Evolutionary conservation across 2,888 invertebrate species (phyloP).

Genomic region (Furcula furcula): DNA sequence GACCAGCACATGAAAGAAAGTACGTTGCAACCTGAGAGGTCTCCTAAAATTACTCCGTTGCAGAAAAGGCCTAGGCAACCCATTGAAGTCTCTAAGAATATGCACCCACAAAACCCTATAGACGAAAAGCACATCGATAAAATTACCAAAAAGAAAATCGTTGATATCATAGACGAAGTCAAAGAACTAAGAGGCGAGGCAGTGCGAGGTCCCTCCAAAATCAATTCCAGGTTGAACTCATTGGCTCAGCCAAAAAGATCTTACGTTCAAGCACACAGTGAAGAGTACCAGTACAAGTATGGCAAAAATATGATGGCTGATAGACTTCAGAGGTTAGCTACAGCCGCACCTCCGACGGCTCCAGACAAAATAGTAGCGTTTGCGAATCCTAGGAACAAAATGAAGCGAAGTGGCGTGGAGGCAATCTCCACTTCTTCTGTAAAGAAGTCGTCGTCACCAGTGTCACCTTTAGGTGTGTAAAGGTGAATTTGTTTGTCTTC

Average conservation of each 20-base stretch:
- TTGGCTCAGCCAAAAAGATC: slow-evolving; percentile 66
- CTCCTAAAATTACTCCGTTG: slow-evolving; percentile 10
- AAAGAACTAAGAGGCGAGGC: slow-evolving; percentile 73
- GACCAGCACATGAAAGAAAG: slow-evolving; percentile 39
- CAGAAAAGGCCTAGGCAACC: slow-evolving; percentile 22
- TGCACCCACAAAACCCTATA: slow-evolving; percentile 18
- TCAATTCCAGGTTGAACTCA: slow-evolving; percentile 52
- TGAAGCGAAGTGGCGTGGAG: slow-evolving; percentile 26
- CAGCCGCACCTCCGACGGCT: slow-evolving; percentile 13
- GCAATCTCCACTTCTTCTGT: slow-evolving; percentile 20
- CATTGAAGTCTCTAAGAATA: slow-evolving; percentile 23
- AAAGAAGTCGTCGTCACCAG: slow-evolving; percentile 31
- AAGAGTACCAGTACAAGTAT: slow-evolving; percentile 51
- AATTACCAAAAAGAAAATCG: slow-evolving; percentile 43
- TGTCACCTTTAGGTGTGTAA: slow-evolving; percentile 67
- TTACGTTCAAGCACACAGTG: slow-evolving; percentile 58
- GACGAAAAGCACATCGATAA: slow-evolving; percentile 40
- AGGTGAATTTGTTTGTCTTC: slow-evolving; percentile 54
- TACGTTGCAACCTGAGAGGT: slow-evolving; percentile 21
- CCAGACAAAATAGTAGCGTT: slow-evolving; percentile 25
- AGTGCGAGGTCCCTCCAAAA: slow-evolving; percentile 63
- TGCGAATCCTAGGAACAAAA: slow-evolving; percentile 22
- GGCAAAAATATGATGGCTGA: slow-evolving; percentile 46
- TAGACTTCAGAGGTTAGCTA: slow-evolving; percentile 42
- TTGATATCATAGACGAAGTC: slow-evolving; percentile 63